A percentile compares a stretch with the other conserved stretches of the same genome.
Conservation (phyloP, 2,888 invertebrate species). For the Erebia aethiops region DNA sequence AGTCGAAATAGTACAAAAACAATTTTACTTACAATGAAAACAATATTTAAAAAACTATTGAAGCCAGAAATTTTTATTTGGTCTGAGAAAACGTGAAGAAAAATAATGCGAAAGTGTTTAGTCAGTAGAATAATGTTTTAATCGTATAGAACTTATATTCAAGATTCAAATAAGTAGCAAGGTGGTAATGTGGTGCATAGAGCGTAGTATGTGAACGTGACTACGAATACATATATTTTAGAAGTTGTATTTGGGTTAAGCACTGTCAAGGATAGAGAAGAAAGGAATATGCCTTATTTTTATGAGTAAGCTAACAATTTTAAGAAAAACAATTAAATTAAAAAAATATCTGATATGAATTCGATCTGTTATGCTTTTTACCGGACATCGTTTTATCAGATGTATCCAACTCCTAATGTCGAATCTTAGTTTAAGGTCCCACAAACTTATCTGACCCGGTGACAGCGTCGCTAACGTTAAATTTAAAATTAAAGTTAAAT, state of each 20-base stretch:
- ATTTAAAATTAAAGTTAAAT: too few relatives aligned
- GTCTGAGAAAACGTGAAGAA: neutral
- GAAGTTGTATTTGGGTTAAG: slow-evolving; percentile 43
- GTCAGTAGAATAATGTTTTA: slow-evolving; percentile 6
- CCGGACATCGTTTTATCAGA: too few relatives aligned
- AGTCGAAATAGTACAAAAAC: too few relatives aligned
- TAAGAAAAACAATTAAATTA: slow-evolving; percentile 22
- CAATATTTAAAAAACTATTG: too few relatives aligned
- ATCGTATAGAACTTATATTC: slow-evolving; percentile 33
- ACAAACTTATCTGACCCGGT: too few relatives aligned
- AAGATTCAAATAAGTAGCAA: slow-evolving; percentile 53
- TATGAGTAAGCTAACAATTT: slow-evolving; percentile 20
- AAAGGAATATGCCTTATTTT: slow-evolving; percentile 34
- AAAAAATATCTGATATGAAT: too few relatives aligned
- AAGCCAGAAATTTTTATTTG: neutral
- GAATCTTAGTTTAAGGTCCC: too few relatives aligned
- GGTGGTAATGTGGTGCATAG: slow-evolving; percentile 68
- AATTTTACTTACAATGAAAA: too few relatives aligned
- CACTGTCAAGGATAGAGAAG: slow-evolving; percentile 40
- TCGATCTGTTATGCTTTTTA: too few relatives aligned
- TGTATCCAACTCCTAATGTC: too few relatives aligned
- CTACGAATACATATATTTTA: slow-evolving; percentile 49
- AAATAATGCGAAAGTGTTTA: neutral
- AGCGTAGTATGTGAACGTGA: slow-evolving; percentile 54
- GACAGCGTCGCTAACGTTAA: too few relatives aligned